A percentile compares a stretch with the other conserved stretches of the same genome.
These are phyloP conservation scores for Aldrovandia affinis DNA, from an alignment of 2,797 vertebrate genomes.

Conservation along the genomic window DNA sequence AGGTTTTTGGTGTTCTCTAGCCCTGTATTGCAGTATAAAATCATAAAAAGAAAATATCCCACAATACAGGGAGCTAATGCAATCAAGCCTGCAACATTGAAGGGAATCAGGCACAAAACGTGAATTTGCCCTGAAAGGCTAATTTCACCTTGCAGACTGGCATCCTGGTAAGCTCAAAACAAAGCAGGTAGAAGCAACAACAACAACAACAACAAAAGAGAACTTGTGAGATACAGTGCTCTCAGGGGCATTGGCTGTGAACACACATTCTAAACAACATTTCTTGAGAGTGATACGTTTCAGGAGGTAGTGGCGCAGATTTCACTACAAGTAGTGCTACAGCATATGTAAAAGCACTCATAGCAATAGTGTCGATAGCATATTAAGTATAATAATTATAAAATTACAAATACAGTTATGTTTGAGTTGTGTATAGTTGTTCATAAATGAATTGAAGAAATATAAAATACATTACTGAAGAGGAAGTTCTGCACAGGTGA, in stretches of 20 bases:
- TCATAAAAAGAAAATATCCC: neutral
- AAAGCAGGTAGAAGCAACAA: neutral
- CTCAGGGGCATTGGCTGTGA: neutral
- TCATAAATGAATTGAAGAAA: neutral
- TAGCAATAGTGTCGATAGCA: neutral
- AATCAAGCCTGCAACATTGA: neutral
- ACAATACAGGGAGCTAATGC: neutral
- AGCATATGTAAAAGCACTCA: neutral
- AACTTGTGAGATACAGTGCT: neutral
- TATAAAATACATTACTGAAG: neutral
- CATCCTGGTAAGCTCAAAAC: neutral
- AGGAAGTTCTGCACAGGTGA: neutral
- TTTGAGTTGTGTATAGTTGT: neutral
- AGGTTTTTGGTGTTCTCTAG: neutral
- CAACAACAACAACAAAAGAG: neutral
- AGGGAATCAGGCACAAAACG: neutral
- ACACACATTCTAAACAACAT: slow-evolving; percentile 7
- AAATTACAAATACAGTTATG: neutral
- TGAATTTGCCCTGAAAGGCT: neutral
- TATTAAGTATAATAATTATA: neutral
- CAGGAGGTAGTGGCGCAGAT: neutral
- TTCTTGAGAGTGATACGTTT: too few relatives aligned
- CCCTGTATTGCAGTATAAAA: neutral
- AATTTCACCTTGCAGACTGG: neutral
- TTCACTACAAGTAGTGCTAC: neutral